Conservation (phyloP, 1,140 invertebrate genomes). For the Zaprionus vittiger region DNA sequence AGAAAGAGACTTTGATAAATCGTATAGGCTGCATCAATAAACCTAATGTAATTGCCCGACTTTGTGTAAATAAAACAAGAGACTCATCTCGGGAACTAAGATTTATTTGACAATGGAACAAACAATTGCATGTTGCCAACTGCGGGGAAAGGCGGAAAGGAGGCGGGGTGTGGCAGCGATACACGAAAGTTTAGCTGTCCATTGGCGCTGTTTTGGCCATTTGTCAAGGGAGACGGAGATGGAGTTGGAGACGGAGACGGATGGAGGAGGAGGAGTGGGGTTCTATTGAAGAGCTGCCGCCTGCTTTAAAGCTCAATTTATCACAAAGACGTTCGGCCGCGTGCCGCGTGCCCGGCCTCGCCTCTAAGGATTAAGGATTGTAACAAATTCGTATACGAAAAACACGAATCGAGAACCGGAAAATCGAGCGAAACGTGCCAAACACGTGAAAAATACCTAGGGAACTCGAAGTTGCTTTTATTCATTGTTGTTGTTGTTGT, state of each 20-base stretch:
- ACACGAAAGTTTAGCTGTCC: slow-evolving; percentile 59
- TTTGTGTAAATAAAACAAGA: slow-evolving; percentile 75
- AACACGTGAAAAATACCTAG: slow-evolving; percentile 95
- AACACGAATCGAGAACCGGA: slow-evolving; percentile 85
- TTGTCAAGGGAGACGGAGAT: slow-evolving; percentile 57
- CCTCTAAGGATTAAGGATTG: slow-evolving; percentile 59
- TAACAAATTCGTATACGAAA: slow-evolving; percentile 11
- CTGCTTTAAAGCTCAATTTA: slow-evolving; percentile 79
- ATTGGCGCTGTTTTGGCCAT: slow-evolving; percentile 61
- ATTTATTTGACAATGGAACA: slow-evolving; percentile 67
- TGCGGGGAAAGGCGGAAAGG: neutral
- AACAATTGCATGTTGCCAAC: slow-evolving; percentile 64
- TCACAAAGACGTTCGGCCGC: slow-evolving; percentile 59
- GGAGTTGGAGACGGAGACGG: neutral
- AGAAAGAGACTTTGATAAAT: slow-evolving; percentile 37
- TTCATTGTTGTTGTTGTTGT: slow-evolving; percentile 45
- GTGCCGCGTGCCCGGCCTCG: slow-evolving; percentile 42
- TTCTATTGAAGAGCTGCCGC: slow-evolving; percentile 30
- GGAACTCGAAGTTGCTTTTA: slow-evolving; percentile 84
- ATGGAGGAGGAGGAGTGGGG: neutral
- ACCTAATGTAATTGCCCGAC: slow-evolving; percentile 76
- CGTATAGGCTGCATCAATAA: slow-evolving; percentile 39
- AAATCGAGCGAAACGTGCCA: slow-evolving; percentile 92
- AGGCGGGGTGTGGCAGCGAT: neutral
- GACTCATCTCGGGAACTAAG: slow-evolving; percentile 53